phyloP scores from a whole-genome alignment of 2,888 invertebrate genomes.

The Harpagoxenus sublaevis region DNA sequence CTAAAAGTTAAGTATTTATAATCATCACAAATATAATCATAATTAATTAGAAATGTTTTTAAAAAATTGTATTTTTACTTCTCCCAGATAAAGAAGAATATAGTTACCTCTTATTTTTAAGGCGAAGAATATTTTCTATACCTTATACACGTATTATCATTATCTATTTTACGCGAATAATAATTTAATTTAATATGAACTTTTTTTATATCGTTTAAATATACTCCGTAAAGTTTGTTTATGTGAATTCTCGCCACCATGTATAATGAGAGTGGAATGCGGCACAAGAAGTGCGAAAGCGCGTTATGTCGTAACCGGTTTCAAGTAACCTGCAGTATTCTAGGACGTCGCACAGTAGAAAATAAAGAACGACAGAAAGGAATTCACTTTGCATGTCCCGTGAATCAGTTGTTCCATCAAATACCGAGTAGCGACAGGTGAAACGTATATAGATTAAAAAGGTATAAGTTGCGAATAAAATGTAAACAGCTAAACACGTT shows the following conservation, averaged over 20 bases:
- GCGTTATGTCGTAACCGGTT: constrained; percentile 71
- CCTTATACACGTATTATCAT: not conserved
- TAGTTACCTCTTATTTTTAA: not conserved
- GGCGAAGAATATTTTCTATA: not conserved
- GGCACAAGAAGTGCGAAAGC: constrained; percentile 69
- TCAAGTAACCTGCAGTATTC: constrained; percentile 67
- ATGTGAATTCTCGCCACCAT: constrained; percentile 41
- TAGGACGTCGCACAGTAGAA: constrained; percentile 56
- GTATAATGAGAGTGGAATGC: constrained; percentile 68
- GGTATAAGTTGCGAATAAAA: not conserved
- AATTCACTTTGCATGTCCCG: constrained; percentile 62
- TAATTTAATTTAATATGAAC: too few species aligned
- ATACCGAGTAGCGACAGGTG: not conserved
- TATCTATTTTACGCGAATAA: not conserved
- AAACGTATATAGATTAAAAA: not conserved
- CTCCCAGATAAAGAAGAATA: not conserved
- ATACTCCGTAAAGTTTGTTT: constrained; percentile 10
- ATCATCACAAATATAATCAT: not conserved
- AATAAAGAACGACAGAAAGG: constrained; percentile 62
- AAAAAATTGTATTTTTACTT: not conserved
- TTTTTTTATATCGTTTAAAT: not conserved
- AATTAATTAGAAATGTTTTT: not conserved
- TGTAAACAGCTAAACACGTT: not conserved
- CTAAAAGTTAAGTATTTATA: not conserved
- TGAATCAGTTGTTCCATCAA: constrained; percentile 58